phyloP scores from a whole-genome alignment of 2,113 vertebrate genomes.

The Toxotes jaculatrix region DNA sequence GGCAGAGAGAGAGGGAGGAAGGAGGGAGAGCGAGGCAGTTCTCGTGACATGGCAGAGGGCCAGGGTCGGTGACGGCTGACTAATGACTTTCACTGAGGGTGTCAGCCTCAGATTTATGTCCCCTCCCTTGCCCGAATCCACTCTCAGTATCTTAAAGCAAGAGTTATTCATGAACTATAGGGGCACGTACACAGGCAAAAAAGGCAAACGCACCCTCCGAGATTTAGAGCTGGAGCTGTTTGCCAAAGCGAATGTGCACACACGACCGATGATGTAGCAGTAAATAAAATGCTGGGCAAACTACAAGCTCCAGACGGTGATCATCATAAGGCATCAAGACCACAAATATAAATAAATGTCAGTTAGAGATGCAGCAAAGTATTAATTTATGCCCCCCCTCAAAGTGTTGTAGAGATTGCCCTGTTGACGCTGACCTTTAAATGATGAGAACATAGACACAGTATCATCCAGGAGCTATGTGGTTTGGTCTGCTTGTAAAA shows the following conservation, averaged over 20 bases:
- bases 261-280: constrained; percentile 48
- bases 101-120: constrained; percentile 81
- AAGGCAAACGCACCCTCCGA: background rate
- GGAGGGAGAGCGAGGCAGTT: constrained; percentile 21
- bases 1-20: constrained; percentile 12
- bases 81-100: constrained; percentile 82
- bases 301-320: constrained; percentile 44
- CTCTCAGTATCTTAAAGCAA: constrained; percentile 79
- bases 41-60: constrained; percentile 70
- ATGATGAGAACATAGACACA: constrained; percentile 23
- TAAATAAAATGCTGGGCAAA: constrained; percentile 57
- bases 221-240: constrained; percentile 54
- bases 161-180: constrained; percentile 77
- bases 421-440: constrained; percentile 52
- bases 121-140: constrained; percentile 61
- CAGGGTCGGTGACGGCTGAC: constrained; percentile 78
- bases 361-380: constrained; percentile 13
- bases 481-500: constrained; percentile 4
- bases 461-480: background rate
- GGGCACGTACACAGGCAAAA: constrained; percentile 10
- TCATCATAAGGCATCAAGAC: constrained; percentile 55
- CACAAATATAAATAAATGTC: constrained; percentile 61
- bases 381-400: constrained; percentile 24
- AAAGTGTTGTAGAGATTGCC: background rate
- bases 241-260: constrained; percentile 30